Evolutionary conservation across 2,888 invertebrate species (phyloP).

Genomic region (Drosophila merina): DNA sequence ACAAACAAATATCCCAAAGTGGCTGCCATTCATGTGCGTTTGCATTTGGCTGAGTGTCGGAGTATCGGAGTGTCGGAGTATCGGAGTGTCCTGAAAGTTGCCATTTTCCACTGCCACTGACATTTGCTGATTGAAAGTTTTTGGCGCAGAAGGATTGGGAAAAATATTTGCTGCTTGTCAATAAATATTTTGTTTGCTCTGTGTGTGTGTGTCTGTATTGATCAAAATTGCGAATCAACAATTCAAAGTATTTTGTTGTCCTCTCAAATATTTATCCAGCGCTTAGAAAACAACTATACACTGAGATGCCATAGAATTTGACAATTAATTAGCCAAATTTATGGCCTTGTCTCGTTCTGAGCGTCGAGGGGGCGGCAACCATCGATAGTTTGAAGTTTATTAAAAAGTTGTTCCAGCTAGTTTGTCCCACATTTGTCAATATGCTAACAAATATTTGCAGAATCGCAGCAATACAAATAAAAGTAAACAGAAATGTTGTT

Average conservation of each 20-base stretch:
- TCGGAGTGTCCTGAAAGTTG: slow-evolving; percentile 7
- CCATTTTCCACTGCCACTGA: slow-evolving; percentile 15
- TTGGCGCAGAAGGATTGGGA: slow-evolving; percentile 19
- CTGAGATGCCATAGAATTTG: slow-evolving; percentile 13
- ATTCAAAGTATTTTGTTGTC: slow-evolving; percentile 51
- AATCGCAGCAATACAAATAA: slow-evolving; percentile 25
- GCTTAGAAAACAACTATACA: slow-evolving; percentile 27
- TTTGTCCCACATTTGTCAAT: slow-evolving; percentile 58
- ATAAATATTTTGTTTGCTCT: slow-evolving; percentile 49
- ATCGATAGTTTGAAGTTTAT: slow-evolving; percentile 27
- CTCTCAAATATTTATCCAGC: slow-evolving; percentile 53
- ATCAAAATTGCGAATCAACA: slow-evolving; percentile 59
- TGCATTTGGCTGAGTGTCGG: slow-evolving; percentile 10
- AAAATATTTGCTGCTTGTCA: slow-evolving; percentile 58
- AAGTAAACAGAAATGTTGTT: slow-evolving; percentile 31
- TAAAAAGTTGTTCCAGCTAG: slow-evolving; percentile 30
- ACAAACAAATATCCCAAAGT: slow-evolving; percentile 40
- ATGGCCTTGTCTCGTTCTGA: slow-evolving; percentile 8
- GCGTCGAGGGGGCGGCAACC: too few relatives aligned
- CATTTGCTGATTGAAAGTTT: slow-evolving; percentile 48
- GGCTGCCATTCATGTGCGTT: slow-evolving; percentile 14
- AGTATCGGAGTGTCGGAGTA: slow-evolving; percentile 10
- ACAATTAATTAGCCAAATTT: slow-evolving; percentile 42
- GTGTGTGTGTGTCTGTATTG: slow-evolving; percentile 33
- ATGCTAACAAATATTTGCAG: slow-evolving; percentile 50